A percentile compares a stretch with the other conserved stretches of the same genome.
Conservation (phyloP, 2,888 invertebrate species). For the Lacanobia wlatinum region DNA sequence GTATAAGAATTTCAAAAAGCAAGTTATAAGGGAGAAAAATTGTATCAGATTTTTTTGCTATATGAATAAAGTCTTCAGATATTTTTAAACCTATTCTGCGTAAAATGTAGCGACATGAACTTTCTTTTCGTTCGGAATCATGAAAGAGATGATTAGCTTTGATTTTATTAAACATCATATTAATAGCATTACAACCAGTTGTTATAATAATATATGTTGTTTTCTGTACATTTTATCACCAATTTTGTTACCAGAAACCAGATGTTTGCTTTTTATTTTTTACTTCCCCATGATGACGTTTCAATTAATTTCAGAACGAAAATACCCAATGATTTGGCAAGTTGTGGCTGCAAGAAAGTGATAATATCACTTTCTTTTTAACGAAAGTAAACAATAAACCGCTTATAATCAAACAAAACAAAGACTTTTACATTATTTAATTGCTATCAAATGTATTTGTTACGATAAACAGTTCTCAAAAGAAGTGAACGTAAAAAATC, state of each 20-base stretch:
- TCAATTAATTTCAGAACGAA: constrained; percentile 60
- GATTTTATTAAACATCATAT: neutral
- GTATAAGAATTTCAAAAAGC: no score
- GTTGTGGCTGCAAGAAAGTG: constrained; percentile 65
- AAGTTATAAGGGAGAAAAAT: no score
- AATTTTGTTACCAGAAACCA: no score
- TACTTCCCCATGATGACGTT: constrained; percentile 43
- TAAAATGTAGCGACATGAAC: neutral
- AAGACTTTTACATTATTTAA: constrained; percentile 7
- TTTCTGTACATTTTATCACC: no score
- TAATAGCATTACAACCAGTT: no score
- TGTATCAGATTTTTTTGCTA: no score
- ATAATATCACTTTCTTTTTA: constrained; percentile 60
- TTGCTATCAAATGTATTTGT: constrained; percentile 38
- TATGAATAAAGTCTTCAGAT: no score
- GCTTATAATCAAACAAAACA: constrained; percentile 23
- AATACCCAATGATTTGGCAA: constrained; percentile 80
- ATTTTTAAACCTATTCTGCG: neutral
- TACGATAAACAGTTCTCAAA: constrained; percentile 21
- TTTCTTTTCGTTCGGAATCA: constrained; percentile 32
- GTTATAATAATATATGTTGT: no score
- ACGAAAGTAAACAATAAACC: constrained; percentile 61
- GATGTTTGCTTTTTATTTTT: neutral
- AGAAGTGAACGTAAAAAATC: constrained; percentile 50
- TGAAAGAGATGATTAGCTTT: no score